Base-by-base conservation (phyloP, 2,888 invertebrate genomes). In the Tetanocera ferruginea region DNA sequence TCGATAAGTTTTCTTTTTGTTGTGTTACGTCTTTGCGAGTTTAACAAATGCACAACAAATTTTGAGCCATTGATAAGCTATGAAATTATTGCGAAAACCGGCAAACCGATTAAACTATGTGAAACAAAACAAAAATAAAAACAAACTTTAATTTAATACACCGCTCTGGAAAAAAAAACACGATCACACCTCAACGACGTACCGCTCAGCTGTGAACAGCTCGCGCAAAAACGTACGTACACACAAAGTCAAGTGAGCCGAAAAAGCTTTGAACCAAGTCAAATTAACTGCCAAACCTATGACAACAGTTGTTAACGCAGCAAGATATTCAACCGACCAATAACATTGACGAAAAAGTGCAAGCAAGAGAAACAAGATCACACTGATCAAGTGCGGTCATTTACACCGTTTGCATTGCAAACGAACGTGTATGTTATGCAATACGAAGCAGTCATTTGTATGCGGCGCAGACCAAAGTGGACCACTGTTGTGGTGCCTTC, bases 401-500 rank as follows among this genome's bases (percentile, higher is more conserved):
- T 83, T 82, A 83, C 83, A 81, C 81, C 72, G 17, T 60, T 70
- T 79, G 77, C 72, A 71, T 57, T 69, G 23, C 25, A 51, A 51
- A n/a, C 49, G 74, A 81, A 81, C 79, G 77, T 80, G 81, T 78
- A 83, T 83, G 83, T 87, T 85, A 86, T 84, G 87, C 83, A 87
- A 86, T 85, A 78, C 66, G n/a, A 23, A 37, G 8, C 23, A 69
- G 11, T 51, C 51, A 51, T 23, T 51, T 51, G 49, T 49, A 19
- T 23, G 51, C 25, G 5, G 14, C 5, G 28, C 51, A 69, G 25
- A 2, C 23, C 11, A 49, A 19, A 31, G 71, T 77, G 60, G 37
- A 75, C 64, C 66, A 69, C 73, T 76, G 52, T 43, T 64, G 11
- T 25, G 37, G 11, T 66, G 43, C 17, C 19, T 23, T 19, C 43